Evolutionary conservation across 2,888 invertebrate genomes (phyloP).

Genomic region (Ischnura elegans): DNA sequence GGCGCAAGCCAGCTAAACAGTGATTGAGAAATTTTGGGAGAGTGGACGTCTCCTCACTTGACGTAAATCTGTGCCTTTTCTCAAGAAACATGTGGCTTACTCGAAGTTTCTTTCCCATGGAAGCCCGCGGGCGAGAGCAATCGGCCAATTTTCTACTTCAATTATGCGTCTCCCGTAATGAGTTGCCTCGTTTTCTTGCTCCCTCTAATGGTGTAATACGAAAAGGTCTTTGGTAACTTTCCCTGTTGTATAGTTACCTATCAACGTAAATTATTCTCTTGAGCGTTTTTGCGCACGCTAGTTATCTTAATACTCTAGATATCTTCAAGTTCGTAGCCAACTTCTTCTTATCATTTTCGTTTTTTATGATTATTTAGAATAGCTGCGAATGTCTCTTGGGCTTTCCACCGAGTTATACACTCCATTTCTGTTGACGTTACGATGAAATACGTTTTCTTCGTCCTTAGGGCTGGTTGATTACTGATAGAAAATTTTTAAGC

Average conservation of each 20-base stretch:
- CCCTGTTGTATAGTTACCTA: background rate
- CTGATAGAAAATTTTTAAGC: too few species aligned
- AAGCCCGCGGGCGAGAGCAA: background rate
- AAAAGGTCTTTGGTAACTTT: slow-evolving; percentile 1
- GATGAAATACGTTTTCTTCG: too few species aligned
- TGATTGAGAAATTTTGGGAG: background rate
- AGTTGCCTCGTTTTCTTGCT: background rate
- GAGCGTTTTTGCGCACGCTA: too few species aligned
- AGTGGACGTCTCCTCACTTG: background rate
- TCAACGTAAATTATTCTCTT: too few species aligned
- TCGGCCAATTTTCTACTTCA: background rate
- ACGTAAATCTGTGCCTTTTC: background rate
- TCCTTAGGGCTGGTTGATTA: too few species aligned
- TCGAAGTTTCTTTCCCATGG: background rate
- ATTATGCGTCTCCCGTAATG: background rate
- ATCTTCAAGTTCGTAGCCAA: too few species aligned
- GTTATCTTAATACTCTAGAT: too few species aligned
- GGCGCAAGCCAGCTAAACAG: background rate
- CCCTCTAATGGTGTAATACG: background rate
- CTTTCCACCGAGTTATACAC: too few species aligned
- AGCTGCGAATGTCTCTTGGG: too few species aligned
- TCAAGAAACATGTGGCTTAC: background rate
- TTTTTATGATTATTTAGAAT: too few species aligned
- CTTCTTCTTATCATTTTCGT: too few species aligned
- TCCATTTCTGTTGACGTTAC: too few species aligned